Evolutionary conservation across 53 echinoderm and acorn worm species (phyloP).

Genomic region (Paracentrotus lividus): DNA sequence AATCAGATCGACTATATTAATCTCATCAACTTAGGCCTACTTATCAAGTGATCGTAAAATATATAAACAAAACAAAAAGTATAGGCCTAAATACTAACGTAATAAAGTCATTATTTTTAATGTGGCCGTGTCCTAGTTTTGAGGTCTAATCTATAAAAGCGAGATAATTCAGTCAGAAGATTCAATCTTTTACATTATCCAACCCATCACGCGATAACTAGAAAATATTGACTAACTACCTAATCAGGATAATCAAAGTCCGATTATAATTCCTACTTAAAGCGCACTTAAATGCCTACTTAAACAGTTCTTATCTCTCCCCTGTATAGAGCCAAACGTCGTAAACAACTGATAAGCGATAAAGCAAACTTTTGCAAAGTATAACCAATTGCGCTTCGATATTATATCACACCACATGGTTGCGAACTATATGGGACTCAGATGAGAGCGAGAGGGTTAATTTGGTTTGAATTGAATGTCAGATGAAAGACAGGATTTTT

Average conservation of each 20-base stretch:
- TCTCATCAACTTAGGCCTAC: background rate
- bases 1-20: too few species aligned
- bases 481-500: background rate
- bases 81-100: background rate
- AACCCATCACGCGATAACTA: background rate
- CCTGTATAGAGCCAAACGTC: background rate
- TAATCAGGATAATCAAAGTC: background rate
- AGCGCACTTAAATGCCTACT: background rate
- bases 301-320: background rate
- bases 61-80: background rate
- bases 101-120: background rate
- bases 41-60: background rate
- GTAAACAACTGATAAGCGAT: constrained; percentile 53
- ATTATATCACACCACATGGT: background rate
- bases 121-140: background rate
- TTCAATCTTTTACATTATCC: background rate
- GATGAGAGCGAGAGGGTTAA: constrained; percentile 8
- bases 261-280: background rate
- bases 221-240: constrained; percentile 10
- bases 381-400: background rate
- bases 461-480: background rate
- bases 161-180: background rate
- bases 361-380: background rate
- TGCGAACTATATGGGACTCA: background rate
- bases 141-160: background rate